Evolutionary conservation across 2,888 invertebrate genomes (phyloP).

Genomic region (Pegoplata infirma): DNA sequence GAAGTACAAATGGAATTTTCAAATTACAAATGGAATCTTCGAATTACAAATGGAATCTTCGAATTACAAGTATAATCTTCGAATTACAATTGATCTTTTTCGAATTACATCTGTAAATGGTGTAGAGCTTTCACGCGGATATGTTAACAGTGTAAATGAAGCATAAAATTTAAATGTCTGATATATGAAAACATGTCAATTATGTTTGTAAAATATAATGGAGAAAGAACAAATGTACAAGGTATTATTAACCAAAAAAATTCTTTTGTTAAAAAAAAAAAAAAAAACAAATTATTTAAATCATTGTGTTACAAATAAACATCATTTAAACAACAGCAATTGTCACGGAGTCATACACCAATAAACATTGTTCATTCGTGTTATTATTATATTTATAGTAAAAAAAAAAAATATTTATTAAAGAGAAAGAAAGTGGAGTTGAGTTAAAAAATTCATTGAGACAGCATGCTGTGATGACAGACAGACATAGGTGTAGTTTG

Average conservation of each 20-base stretch:
- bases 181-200: constrained; percentile 44
- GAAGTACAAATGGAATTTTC: too few species aligned
- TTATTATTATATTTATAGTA: constrained; percentile 19
- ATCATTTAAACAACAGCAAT: constrained; percentile 2
- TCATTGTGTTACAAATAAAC: constrained; percentile 10
- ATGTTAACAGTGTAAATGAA: too few species aligned
- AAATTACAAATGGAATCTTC: too few species aligned
- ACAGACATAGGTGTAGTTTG: neutral
- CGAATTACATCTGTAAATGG: too few species aligned
- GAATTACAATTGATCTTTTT: too few species aligned
- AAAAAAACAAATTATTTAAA: neutral
- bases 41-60: too few species aligned
- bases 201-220: constrained; percentile 13
- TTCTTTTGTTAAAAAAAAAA: neutral
- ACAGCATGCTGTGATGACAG: constrained; percentile 46
- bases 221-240: neutral
- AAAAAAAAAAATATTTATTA: too few species aligned
- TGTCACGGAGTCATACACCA: constrained; percentile 11
- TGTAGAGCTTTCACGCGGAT: too few species aligned
- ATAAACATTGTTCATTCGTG: constrained; percentile 3
- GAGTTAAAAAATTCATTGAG: constrained; percentile 24
- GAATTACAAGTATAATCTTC: too few species aligned
- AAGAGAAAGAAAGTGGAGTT: constrained; percentile 39
- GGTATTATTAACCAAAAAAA: neutral
- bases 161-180: constrained; percentile 23